Conservation (phyloP, 92 coral and sea anemone species). For the Nematostella vectensis region DNA sequence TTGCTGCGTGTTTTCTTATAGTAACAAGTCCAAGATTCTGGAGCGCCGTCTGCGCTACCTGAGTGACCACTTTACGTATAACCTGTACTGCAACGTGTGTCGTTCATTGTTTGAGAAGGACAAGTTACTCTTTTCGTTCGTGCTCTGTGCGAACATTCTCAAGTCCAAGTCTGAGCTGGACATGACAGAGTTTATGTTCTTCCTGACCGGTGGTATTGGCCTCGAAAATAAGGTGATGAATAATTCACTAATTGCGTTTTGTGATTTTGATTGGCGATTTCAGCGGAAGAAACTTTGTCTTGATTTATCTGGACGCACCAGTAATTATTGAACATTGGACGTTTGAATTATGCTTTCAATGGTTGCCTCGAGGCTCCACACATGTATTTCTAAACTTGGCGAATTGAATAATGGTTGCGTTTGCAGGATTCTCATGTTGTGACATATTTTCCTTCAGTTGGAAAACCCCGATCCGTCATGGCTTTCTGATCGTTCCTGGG, state of each 20-base stretch:
- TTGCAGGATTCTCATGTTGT: too few species aligned
- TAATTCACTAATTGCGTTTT: too few species aligned
- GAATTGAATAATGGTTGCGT: too few species aligned
- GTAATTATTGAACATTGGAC: too few species aligned
- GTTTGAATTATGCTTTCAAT: too few species aligned
- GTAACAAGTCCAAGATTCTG: slow-evolving; percentile 97
- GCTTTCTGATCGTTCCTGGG: slow-evolving; percentile 98
- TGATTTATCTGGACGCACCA: neutral
- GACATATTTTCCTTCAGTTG: slow-evolving; percentile 20
- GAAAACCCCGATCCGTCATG: slow-evolving; percentile 97
- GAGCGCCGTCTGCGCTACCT: slow-evolving; percentile 96
- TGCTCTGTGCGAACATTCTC: slow-evolving; percentile 85
- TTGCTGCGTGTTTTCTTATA: too few species aligned
- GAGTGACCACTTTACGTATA: slow-evolving; percentile 97
- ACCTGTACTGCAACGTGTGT: slow-evolving; percentile 97
- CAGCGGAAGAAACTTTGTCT: neutral
- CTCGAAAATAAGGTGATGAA: slow-evolving; percentile 93
- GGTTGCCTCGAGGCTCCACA: too few species aligned
- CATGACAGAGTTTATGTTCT: slow-evolving; percentile 91
- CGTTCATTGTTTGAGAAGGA: slow-evolving; percentile 98
- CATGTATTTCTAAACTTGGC: too few species aligned
- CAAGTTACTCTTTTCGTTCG: slow-evolving; percentile 93
- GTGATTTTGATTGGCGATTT: neutral
- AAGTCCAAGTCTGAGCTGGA: slow-evolving; percentile 90
- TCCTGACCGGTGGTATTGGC: slow-evolving; percentile 97